A percentile compares a stretch with the other conserved stretches of the same genome.
phyloP scores from a whole-genome alignment of 2,113 vertebrate genomes.

The Eudyptes chrysolophus region DNA sequence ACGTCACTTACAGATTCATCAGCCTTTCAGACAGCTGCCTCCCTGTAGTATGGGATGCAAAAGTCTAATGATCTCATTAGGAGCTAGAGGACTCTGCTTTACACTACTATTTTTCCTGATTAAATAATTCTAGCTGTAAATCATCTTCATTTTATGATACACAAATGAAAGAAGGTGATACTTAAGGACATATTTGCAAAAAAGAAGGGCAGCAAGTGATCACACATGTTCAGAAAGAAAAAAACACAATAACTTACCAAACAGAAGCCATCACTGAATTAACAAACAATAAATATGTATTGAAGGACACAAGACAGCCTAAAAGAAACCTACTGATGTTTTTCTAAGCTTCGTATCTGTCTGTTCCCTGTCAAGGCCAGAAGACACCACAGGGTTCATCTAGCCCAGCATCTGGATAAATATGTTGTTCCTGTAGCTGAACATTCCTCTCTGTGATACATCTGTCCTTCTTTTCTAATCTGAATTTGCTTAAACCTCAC shows the following conservation, averaged over 20 bases:
- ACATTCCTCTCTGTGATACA: background rate
- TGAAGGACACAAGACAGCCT: background rate
- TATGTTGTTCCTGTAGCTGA: background rate
- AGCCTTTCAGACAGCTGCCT: background rate
- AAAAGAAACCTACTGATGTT: background rate
- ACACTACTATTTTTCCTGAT: background rate
- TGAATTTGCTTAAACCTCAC: background rate
- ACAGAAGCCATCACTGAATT: background rate
- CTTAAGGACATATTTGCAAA: background rate
- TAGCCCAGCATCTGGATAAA: background rate
- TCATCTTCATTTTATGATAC: background rate
- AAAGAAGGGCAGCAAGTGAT: background rate
- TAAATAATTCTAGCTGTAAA: slow-evolving; percentile 3
- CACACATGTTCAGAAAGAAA: background rate
- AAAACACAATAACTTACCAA: background rate
- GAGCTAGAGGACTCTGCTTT: background rate
- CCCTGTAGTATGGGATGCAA: background rate
- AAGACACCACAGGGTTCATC: background rate
- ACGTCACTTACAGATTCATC: background rate
- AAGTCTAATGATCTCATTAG: slow-evolving; percentile 26
- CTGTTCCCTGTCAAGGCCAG: background rate
- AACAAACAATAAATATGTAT: background rate
- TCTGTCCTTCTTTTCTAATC: background rate
- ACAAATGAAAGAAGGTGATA: background rate
- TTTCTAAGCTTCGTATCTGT: background rate